Base-by-base conservation (phyloP, 92 coral and sea anemone genomes). In the Heliopora coerulea region DNA sequence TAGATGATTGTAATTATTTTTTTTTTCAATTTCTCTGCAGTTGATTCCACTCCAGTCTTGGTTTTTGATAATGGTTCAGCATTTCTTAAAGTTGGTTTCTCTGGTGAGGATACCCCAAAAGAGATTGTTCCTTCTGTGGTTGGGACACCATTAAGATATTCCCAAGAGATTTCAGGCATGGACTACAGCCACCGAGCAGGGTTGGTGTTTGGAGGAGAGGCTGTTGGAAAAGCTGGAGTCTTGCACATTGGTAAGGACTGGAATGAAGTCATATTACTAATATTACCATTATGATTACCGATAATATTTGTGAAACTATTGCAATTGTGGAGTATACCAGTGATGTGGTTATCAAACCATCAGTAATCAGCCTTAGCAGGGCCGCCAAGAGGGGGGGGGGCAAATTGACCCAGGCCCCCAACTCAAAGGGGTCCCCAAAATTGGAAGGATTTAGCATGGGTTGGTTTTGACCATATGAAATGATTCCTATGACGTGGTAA, bases 21-120 rank as follows among this genome's bases (percentile, higher is more conserved):
- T 23, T 50, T 61, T 41, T 68, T 32, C 0, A 9, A 68, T 61
- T 14, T 66, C 84, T 91, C 86, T 80, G 90, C 85, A 26, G 88
- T 91, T 19, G 89, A 85, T 72, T 90, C 81, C 70, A 87, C 88
- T 81, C 78, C 80, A 9, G 98, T 92, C 10, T 80, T 93, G 14
- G 86, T 93, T 40, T 34, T 93, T 39, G 98, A 93, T 80, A 93
- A 90, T 82, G 98, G 98, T 2, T 85, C 91, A 74, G 95, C 91
- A 24, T 50, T 82, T 21, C 79, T 87, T 20, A 93, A 90, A 68
- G 76, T 89, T n/a, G 98, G 98, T 24, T 80, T 85, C 74, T 96
- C 96, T 1, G 95, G 90, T 29, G 86, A 83, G 48, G 66, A 82
- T 59, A 85, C 64, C 39, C 98, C 98, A 1, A 75, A 85, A 20